Conservation (phyloP, 2,888 invertebrate species). For the Calephelis perditalis region DNA sequence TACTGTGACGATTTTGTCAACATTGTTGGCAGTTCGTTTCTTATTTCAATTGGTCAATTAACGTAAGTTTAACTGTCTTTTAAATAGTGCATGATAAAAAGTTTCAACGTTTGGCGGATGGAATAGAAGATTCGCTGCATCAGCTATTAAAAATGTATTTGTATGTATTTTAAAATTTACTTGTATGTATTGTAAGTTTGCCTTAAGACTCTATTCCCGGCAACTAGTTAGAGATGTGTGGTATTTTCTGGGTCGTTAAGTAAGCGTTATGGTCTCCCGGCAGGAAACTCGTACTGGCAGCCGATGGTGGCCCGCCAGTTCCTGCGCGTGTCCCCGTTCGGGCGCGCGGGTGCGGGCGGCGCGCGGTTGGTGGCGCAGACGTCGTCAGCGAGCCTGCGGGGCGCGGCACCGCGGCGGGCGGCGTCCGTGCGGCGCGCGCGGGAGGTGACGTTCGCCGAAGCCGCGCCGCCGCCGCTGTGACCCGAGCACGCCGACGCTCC, state of each 20-base stretch:
- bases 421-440: slow-evolving; percentile 68
- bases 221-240: not conserved
- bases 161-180: too few relatives aligned
- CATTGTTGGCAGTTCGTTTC: too few relatives aligned
- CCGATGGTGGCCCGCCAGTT: slow-evolving; percentile 86
- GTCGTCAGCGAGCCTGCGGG: slow-evolving; percentile 68
- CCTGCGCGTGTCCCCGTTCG: slow-evolving; percentile 83
- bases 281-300: slow-evolving; percentile 79
- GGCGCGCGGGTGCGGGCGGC: slow-evolving; percentile 44
- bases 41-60: too few relatives aligned
- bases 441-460: slow-evolving; percentile 75
- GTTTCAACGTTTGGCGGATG: too few relatives aligned
- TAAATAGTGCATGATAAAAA: too few relatives aligned
- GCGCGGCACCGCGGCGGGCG: slow-evolving; percentile 50
- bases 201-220: too few relatives aligned
- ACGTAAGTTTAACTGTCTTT: too few relatives aligned
- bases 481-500: slow-evolving; percentile 68
- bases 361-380: slow-evolving; percentile 57
- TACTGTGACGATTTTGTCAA: too few relatives aligned
- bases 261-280: not conserved
- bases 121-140: too few relatives aligned
- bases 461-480: slow-evolving; percentile 56
- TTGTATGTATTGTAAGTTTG: too few relatives aligned
- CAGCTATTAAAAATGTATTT: too few relatives aligned
- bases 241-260: not conserved